Percentiles rank a stretch among this genome's conserved stretches.
Evolutionary conservation across 2,797 vertebrate species (phyloP).

Genomic region (Mormyrops attenuatus): DNA sequence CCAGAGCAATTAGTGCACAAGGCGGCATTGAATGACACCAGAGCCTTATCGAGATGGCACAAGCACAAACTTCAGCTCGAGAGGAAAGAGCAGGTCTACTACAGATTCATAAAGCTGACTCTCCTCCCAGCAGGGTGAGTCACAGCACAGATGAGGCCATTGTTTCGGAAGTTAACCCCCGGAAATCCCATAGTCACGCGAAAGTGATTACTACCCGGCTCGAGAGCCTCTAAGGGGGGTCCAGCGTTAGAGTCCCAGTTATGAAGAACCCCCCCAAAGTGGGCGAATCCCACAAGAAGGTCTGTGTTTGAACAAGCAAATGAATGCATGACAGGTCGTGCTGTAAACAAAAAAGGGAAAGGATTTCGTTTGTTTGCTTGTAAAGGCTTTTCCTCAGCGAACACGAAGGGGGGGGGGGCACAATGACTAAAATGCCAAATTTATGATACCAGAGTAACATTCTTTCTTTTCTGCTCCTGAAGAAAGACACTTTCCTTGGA

Average conservation of each 20-base stretch:
- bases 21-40: slow-evolving; percentile 29
- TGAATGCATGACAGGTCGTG: slow-evolving; percentile 2
- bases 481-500: background rate
- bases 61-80: slow-evolving; percentile 29
- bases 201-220: slow-evolving; percentile 13
- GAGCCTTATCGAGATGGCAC: slow-evolving; percentile 38
- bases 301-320: slow-evolving; percentile 27
- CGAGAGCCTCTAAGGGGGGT: background rate
- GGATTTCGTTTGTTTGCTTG: background rate
- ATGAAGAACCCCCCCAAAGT: slow-evolving; percentile 37
- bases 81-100: slow-evolving; percentile 16
- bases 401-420: background rate
- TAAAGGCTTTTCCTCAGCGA: background rate
- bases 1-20: slow-evolving; percentile 19
- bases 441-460: background rate
- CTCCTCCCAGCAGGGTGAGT: slow-evolving; percentile 16
- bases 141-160: slow-evolving; percentile 21
- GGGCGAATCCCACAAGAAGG: slow-evolving; percentile 26
- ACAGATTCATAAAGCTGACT: slow-evolving; percentile 21
- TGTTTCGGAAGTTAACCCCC: slow-evolving; percentile 18
- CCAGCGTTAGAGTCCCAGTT: slow-evolving; percentile 28
- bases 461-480: background rate
- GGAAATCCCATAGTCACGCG: slow-evolving; percentile 20
- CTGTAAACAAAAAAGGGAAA: slow-evolving; percentile 32
- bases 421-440: background rate